phyloP scores from a whole-genome alignment of 2,113 vertebrate species.

The Butorides virescens region DNA sequence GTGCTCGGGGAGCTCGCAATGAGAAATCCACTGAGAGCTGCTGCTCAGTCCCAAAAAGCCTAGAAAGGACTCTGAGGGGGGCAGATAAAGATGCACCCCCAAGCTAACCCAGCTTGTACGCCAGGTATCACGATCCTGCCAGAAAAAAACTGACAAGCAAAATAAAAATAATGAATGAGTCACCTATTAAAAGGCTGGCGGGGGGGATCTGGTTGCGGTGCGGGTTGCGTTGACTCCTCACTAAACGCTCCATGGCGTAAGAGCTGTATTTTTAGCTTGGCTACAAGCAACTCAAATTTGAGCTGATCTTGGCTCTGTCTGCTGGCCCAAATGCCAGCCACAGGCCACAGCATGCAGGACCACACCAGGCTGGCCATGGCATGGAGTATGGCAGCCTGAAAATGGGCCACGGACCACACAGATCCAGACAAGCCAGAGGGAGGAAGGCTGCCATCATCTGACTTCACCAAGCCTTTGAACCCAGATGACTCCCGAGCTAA shows the following conservation, averaged over 20 bases:
- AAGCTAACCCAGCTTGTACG: background rate
- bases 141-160: background rate
- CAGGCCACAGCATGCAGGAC: accelerated
- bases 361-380: accelerated
- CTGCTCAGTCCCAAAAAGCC: background rate
- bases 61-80: background rate
- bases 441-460: background rate
- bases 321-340: background rate
- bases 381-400: background rate
- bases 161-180: background rate
- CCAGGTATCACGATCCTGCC: background rate
- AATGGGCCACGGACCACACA: accelerated
- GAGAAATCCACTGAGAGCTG: background rate
- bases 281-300: background rate
- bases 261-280: background rate
- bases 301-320: background rate
- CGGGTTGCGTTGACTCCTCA: background rate
- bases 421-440: background rate
- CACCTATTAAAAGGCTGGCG: background rate
- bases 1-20: accelerated
- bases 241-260: background rate
- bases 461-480: background rate
- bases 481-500: background rate
- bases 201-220: background rate
- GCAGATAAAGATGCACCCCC: accelerated